phyloP scores from a whole-genome alignment of 2,888 invertebrate species.

The Watsonalla binaria region DNA sequence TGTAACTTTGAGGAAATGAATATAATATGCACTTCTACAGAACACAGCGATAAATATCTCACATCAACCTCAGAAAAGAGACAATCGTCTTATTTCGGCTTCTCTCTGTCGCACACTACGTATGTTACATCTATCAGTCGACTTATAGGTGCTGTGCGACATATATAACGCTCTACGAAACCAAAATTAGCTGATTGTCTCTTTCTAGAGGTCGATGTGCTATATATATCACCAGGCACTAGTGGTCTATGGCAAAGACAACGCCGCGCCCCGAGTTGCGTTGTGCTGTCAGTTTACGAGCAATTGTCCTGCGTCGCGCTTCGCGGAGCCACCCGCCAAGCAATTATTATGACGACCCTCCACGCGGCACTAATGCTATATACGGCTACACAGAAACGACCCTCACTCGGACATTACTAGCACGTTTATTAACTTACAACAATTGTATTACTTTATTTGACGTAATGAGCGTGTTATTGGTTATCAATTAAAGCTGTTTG shows the following conservation, averaged over 20 bases:
- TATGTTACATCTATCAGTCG: no score
- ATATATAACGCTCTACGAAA: no score
- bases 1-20: background rate
- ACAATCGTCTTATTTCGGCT: no score
- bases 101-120: no score
- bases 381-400: background rate
- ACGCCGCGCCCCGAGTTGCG: constrained; percentile 19
- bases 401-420: background rate
- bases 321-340: constrained; percentile 18
- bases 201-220: no score
- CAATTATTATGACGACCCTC: constrained; percentile 38
- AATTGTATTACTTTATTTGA: no score
- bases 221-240: constrained; percentile 2
- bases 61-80: no score
- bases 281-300: constrained; percentile 51
- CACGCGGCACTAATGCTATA: constrained; percentile 7
- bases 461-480: no score
- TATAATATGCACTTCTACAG: constrained; percentile 3
- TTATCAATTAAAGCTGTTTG: no score
- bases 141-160: no score
- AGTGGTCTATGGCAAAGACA: constrained; percentile 19
- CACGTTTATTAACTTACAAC: background rate
- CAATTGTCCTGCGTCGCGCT: constrained; percentile 36
- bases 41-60: no score
- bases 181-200: no score